A percentile compares a stretch with the other conserved stretches of the same genome.
These are phyloP conservation scores for Parasteatoda lunata DNA, from an alignment of 2,888 invertebrate species.

Conservation along the genomic window DNA sequence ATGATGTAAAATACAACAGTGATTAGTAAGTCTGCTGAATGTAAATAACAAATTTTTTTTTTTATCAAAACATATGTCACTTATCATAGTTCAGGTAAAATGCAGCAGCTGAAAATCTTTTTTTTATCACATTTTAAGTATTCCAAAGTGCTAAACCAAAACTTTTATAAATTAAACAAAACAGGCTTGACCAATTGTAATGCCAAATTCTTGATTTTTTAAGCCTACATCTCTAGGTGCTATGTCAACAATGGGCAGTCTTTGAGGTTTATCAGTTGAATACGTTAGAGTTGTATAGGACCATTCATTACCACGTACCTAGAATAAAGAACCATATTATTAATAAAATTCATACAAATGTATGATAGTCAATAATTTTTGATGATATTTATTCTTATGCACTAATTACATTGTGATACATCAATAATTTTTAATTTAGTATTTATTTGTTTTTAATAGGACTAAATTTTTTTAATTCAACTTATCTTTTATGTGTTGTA, in stretches of 20 bases:
- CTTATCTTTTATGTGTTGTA: too few species aligned
- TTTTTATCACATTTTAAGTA: background rate
- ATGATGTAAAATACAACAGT: background rate
- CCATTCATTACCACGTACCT: constrained; percentile 84
- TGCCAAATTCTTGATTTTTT: constrained; percentile 84
- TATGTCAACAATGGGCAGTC: constrained; percentile 88
- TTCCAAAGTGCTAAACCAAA: background rate
- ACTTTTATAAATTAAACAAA: constrained; percentile 75
- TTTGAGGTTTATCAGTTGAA: constrained; percentile 84
- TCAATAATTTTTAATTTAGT: too few species aligned
- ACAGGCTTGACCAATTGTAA: constrained; percentile 89
- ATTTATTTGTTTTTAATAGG: too few species aligned
- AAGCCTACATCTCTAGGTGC: constrained; percentile 86
- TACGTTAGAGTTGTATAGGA: constrained; percentile 84
- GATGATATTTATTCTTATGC: too few species aligned
- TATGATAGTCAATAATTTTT: too few species aligned
- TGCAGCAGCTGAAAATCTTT: too few species aligned
- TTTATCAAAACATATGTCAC: too few species aligned
- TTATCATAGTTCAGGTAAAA: too few species aligned
- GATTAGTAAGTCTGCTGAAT: background rate
- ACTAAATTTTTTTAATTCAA: too few species aligned
- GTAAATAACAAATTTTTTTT: too few species aligned
- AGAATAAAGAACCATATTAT: constrained; percentile 71
- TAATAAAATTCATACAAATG: too few species aligned
- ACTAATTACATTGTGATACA: too few species aligned